Conservation (phyloP, 2,113 vertebrate genomes). For the Thalassoma bifasciatum region DNA sequence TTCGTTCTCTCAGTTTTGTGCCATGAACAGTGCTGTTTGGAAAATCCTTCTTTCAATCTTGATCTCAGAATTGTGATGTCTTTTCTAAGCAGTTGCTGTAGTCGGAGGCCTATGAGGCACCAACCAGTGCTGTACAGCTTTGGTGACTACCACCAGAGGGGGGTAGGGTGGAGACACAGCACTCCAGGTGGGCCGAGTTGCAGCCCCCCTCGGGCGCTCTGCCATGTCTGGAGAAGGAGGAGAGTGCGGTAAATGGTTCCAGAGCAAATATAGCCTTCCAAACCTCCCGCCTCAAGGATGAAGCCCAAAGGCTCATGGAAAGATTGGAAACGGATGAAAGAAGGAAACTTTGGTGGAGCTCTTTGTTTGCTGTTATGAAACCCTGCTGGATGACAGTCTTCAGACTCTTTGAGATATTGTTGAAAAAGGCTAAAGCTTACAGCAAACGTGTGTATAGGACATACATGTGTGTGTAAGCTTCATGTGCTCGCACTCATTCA, state of each 20-base stretch:
- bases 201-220: constrained; percentile 47
- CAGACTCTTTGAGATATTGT: constrained; percentile 8
- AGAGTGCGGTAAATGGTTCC: constrained; percentile 70
- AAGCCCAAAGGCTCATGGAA: constrained; percentile 54
- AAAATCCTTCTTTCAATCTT: constrained; percentile 28
- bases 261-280: constrained; percentile 77
- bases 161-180: constrained; percentile 62
- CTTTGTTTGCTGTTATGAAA: constrained; percentile 59
- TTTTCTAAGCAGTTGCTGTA: constrained; percentile 46
- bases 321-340: constrained; percentile 79
- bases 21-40: constrained; percentile 4
- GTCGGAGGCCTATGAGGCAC: constrained; percentile 44
- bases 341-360: constrained; percentile 62
- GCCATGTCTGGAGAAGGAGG: constrained; percentile 72
- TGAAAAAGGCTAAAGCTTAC: constrained; percentile 20
- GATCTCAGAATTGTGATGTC: constrained; percentile 49
- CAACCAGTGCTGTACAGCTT: constrained; percentile 36
- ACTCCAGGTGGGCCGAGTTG: constrained; percentile 73
- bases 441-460: constrained; percentile 29
- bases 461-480: constrained; percentile 34
- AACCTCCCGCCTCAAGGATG: constrained; percentile 65
- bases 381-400: constrained; percentile 39
- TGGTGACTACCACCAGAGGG: constrained; percentile 61
- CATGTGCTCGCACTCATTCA: constrained; percentile 53
- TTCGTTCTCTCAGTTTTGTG: constrained; percentile 13